Evolutionary conservation across 2,888 invertebrate genomes (phyloP), one percentile per base, ranked within the genome.

Genomic region (Thelaira solivaga): DNA sequence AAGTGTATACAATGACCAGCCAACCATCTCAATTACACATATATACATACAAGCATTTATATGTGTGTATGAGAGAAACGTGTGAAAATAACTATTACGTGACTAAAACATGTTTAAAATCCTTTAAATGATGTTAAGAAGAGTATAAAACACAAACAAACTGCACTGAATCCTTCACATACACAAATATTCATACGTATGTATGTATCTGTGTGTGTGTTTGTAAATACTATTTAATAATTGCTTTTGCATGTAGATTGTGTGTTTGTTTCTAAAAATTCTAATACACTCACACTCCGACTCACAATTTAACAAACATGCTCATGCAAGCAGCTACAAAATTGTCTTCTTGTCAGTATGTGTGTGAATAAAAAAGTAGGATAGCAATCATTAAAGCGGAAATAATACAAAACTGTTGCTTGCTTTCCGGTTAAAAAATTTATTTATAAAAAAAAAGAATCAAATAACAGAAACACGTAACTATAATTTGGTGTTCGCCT

Each of bases 321-420:
- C 26, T 4, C 11, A 57, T 16, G 13, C 4, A 18, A 11, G 51
- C 13, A 13, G 26, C 7, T 64, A 26, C 13, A 13, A n/a, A 20
- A 53, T 13, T 57, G n/a, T n/a, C n/a, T n/a, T n/a, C n/a, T n/a
- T n/a, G 45, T 47, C 36, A 11, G 26, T 11, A 22, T 47, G 11
- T 34, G 36, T 59, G 39, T 65, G 22, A 11, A 61, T 59, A 65
- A 76, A 76, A 76, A 64, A 53, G 64, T 68, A 67, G 76, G 80
- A 71, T 59, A 59, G 68, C 73, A 80, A 81, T 80, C 76, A 78
- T 68, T 69, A 18, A 68, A 81, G 55, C 81, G 81, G 81, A 81
- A 81, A 81, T 81, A 64, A 75, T 67, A 76, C 53, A 71, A 68
- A 80, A 76, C 78, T 81, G 78, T 78, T 81, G 80, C 80, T 80